phyloP scores from a whole-genome alignment of 2,113 vertebrate species.

The Podarcis raffonei region DNA sequence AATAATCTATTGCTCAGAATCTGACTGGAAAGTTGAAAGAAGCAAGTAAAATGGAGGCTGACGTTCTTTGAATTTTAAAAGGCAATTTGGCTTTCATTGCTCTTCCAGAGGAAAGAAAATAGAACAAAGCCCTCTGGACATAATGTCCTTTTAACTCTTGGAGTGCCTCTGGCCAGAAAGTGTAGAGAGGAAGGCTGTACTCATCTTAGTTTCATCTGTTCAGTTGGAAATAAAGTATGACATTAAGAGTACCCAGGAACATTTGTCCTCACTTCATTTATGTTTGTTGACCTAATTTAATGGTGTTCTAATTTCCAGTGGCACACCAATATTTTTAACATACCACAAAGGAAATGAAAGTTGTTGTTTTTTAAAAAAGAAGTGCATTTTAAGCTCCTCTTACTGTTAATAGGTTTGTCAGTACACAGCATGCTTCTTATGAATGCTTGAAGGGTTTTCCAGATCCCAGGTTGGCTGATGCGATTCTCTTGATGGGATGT shows the following conservation, averaged over 20 bases:
- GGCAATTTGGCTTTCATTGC: neutral
- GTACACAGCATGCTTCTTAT: neutral
- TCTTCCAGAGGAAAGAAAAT: neutral
- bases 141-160: neutral
- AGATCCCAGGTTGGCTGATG: neutral
- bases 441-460: neutral
- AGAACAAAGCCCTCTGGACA: neutral
- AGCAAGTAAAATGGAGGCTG: constrained; percentile 36
- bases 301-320: constrained; percentile 11
- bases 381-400: constrained; percentile 5
- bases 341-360: neutral
- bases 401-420: neutral
- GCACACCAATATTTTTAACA: constrained; percentile 9
- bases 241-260: neutral
- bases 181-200: neutral
- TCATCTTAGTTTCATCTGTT: neutral
- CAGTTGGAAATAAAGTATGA: neutral
- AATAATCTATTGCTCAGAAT: constrained; percentile 32
- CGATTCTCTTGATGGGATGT: neutral
- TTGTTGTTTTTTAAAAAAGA: neutral
- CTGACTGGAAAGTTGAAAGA: constrained; percentile 37
- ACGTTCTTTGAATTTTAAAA: constrained; percentile 42
- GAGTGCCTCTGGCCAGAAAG: neutral
- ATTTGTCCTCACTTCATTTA: neutral
- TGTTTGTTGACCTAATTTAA: neutral